Base-by-base conservation (phyloP, 2,797 vertebrate genomes). In the Pangasius mekongensis region DNA sequence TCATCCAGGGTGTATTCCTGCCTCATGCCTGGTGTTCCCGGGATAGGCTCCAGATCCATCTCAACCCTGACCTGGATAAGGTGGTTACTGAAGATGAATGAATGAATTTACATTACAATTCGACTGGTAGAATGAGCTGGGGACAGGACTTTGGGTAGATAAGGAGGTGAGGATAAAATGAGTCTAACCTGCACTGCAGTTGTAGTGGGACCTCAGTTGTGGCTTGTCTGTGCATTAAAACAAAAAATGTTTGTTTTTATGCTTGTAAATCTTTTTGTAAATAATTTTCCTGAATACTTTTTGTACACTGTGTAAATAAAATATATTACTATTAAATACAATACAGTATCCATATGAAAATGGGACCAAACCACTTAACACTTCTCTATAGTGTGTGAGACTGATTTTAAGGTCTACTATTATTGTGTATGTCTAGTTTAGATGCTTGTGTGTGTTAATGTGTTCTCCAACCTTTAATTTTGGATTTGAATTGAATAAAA, bases 381-480 rank as follows among this genome's bases (percentile, higher is more conserved):
- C 20, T 83, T 62, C 33, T 83, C 36, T 64, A 27, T 82, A 83
- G 52, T 20, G 49, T 22, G 3, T 54, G 49, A 58, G n/a, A 56
- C 77, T 80, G 52, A 22, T 80, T 56, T 36, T 56, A 22, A 49
- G 24, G 22, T 27, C 22, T 27, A 24, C 10, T 27, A 27, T 74
- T 47, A 27, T 18, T 56, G 7, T 30, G 7, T 33, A 30, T 33
- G n/a, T 78, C n/a, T 54, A 82, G 24, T 24, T 82, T 43, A 60
- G 27, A 39, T 16, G 62, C n/a, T 76, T 88, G 49, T 52, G 66
- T 82, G 67, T 49, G n/a, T 82, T 27, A 39, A 73, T 74, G 85
- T 87, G 56, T 49, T 24, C n/a, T 24, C 64, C 60, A 16, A 10
- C 91, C 89, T 93, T 94, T 91, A 93, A 86, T 93, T 93, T 93